Percentiles rank a stretch among this genome's conserved stretches.
Conservation (phyloP, 2,113 vertebrate species). For the Illadopsis cleaveri region DNA sequence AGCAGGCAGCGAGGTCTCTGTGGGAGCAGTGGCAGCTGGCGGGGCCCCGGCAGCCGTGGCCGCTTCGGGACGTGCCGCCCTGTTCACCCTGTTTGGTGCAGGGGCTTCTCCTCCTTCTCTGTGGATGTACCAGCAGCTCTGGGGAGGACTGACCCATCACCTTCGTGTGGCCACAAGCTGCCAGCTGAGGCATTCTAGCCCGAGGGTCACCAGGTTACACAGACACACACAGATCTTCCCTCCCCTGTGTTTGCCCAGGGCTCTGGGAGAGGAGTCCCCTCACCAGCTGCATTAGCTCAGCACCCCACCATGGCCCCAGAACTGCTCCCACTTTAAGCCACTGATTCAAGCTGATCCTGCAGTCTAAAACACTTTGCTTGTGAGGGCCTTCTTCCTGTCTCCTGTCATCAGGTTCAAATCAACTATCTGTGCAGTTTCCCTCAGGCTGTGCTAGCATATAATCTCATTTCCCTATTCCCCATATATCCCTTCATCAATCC, state of each 20-base stretch:
- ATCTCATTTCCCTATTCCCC: background rate
- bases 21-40: background rate
- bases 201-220: fast-evolving
- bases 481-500: background rate
- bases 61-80: fast-evolving
- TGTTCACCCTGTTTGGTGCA: fast-evolving
- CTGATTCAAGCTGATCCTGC: background rate
- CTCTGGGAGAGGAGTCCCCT: background rate
- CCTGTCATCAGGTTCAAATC: background rate
- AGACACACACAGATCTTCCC: too few species aligned
- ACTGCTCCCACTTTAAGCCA: background rate
- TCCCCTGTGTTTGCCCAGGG: fast-evolving
- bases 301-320: fast-evolving
- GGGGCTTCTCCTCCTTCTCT: background rate
- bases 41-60: fast-evolving
- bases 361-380: background rate
- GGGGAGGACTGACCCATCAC: background rate
- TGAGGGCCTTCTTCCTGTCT: background rate
- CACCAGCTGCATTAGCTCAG: background rate
- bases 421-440: background rate
- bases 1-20: background rate
- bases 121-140: fast-evolving
- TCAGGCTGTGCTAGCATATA: background rate
- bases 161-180: fast-evolving
- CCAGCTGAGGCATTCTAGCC: fast-evolving